Evolutionary conservation across 2,888 invertebrate species (phyloP), one percentile per base, ranked within the genome.

Genomic region (Calephelis perditalis): DNA sequence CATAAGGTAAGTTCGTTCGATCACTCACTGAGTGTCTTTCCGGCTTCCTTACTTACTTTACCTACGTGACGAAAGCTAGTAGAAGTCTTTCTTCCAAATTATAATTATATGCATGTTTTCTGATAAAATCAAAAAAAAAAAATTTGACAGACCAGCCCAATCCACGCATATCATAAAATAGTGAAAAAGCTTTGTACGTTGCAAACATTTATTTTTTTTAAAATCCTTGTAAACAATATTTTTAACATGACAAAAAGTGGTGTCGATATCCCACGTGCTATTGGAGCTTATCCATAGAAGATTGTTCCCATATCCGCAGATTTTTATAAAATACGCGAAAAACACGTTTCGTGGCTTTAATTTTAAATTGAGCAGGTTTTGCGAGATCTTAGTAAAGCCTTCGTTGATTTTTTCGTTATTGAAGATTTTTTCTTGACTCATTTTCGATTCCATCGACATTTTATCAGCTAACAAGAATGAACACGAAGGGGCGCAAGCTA

Each of bases 291-390:
- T 85, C 52, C 84, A 71, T 72, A 79, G 84, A 88, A 90, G 89
- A 90, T 89, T 88, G 87, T 85, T 81, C 83, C 67, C 78, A 83
- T 83, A 89, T 86, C 84, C 86, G 81, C 76, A 79, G 83, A 87
- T 86, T 90, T 90, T 89, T 90, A 89, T 86, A 89, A 89, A 89
- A 88, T 87, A 86, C 77, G 81, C 83, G 86, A 88, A 89, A 87
- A 90, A 90, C 90, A 91, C 90, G 90, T 91, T 90, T 89, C 84
- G 83, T 88, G 90, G 90, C 89, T 91, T 90, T 90, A 88, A 90
- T 90, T 91, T 91, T 89, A 90, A 90, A 91, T 90, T 90, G 89
- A 88, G 87, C 84, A 78, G 89, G 83, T 89, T 87, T 82, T 82
- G 81, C 79, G 82, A 77, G 84, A 85, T 89, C 89, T 88, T 84